Evolutionary conservation across 64 coral and sea anemone genomes (phyloP), one percentile per base, ranked within the genome.

Genomic region (Pocillopora damicornis): DNA sequence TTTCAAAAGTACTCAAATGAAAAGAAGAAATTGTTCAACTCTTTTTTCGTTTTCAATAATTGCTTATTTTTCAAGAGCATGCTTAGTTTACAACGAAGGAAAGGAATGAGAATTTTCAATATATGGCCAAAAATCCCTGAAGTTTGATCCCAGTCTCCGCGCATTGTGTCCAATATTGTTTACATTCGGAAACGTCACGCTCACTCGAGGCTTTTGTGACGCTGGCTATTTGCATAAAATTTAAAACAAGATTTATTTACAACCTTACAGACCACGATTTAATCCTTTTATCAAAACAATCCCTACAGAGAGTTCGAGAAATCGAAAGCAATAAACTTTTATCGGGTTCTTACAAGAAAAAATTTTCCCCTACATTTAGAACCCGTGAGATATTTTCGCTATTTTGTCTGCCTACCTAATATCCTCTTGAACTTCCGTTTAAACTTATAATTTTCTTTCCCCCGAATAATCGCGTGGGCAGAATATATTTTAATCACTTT

Each of bases 391-490:
- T 71, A 20, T 23, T 10, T 71, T 71, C 64, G 17, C 75, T 77
- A 77, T 77, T 77, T 77, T 77, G 15, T 77, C 75, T 77, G 42
- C 45, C 56, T 77, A 77, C 57, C 15, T 57, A 2, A 77, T 36
- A 1, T 18, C 4, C 57, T 42, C 18, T 77, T 56, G 18, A 77
- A 77, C 75, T 77, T 77, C 75, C 75, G 75, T 56, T 5, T 37
- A 71, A 23, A 23, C 7, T 71, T n/a, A n/a, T 38, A 57, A 11
- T 77, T 77, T 77, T 16, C 42, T 77, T 77, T 56, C 75, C 75
- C 75, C 14, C 9, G 15, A 77, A 56, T 4, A 77, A 51, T 77
- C 23, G 75, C 37, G 75, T 71, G 67, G 67, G 67, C 67, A 71
- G 25, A 56, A 20, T 5, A 3, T 58, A 58, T 56, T 17, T 77